Percentiles rank a stretch among this genome's conserved stretches.
Conservation (phyloP, 53 echinoderm and acorn worm species). For the Arbacia lixula region DNA sequence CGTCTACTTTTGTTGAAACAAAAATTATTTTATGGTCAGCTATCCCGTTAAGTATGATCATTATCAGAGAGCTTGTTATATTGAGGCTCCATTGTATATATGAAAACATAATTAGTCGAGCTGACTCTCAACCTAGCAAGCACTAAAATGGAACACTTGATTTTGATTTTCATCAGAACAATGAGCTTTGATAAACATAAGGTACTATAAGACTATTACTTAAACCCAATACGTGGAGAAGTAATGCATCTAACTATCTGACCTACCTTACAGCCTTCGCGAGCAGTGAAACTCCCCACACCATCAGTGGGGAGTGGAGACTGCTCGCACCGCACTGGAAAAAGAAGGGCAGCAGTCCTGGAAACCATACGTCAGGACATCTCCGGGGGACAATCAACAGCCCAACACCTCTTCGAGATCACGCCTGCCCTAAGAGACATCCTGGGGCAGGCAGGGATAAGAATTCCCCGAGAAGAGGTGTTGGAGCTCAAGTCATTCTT, state of each 20-base stretch:
- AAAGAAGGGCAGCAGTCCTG: background rate
- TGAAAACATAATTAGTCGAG: background rate
- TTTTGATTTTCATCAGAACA: too few species aligned
- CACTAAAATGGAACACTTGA: too few species aligned
- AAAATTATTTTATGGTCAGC: too few species aligned
- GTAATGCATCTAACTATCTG: background rate
- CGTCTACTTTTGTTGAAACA: too few species aligned
- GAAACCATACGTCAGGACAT: background rate
- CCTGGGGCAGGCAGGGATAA: background rate
- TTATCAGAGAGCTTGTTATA: background rate
- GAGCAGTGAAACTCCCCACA: background rate
- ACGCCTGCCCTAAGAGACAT: background rate
- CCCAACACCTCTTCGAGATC: background rate
- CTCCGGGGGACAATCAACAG: background rate
- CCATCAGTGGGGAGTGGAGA: background rate
- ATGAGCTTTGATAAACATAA: background rate
- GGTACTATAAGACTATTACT: background rate
- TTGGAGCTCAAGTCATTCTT: background rate
- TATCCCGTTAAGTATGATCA: background rate
- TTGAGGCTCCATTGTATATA: background rate
- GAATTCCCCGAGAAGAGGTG: background rate
- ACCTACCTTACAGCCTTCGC: slow-evolving; percentile 1
- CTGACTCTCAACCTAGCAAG: too few species aligned
- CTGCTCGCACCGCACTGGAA: background rate
- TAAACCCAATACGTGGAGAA: background rate